Evolutionary conservation across 2,113 vertebrate species (phyloP).

Genomic region (Halcyon malimbica): DNA sequence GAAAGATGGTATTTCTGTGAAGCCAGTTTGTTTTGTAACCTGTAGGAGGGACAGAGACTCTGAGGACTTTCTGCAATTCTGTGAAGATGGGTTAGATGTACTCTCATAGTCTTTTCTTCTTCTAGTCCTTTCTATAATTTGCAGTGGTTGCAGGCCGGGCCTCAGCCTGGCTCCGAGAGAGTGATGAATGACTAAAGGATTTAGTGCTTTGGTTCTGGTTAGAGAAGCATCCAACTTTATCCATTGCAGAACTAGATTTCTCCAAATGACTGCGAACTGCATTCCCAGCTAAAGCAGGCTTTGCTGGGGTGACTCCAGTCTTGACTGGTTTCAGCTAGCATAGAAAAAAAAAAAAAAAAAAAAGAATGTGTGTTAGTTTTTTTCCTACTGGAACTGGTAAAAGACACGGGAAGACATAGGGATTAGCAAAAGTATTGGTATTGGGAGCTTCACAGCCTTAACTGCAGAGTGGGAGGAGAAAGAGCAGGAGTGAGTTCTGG

Average conservation of each 20-base stretch:
- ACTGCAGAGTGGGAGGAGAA: slow-evolving; percentile 10
- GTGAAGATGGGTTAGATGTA: not conserved
- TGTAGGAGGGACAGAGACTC: not conserved
- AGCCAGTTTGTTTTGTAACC: not conserved
- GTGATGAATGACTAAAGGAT: slow-evolving; percentile 61
- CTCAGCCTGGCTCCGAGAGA: slow-evolving; percentile 1
- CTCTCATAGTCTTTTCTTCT: not conserved
- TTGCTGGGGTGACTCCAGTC: slow-evolving; percentile 28
- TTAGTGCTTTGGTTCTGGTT: slow-evolving; percentile 59
- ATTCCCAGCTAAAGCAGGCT: slow-evolving; percentile 28
- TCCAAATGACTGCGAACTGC: slow-evolving; percentile 1
- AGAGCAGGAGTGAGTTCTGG: slow-evolving; percentile 35
- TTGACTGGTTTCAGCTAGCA: slow-evolving; percentile 46
- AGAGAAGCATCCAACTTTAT: slow-evolving; percentile 50
- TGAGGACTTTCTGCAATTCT: not conserved
- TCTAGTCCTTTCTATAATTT: slow-evolving; percentile 44
- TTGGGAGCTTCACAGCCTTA: slow-evolving; percentile 20
- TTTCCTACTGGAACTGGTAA: slow-evolving; percentile 32
- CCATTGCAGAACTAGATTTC: slow-evolving; percentile 47
- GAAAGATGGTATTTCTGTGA: not conserved
- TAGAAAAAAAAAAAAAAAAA: not conserved
- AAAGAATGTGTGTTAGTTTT: not conserved
- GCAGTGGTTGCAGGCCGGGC: slow-evolving; percentile 1
- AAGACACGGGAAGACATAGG: slow-evolving; percentile 19
- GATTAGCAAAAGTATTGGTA: slow-evolving; percentile 37